Evolutionary conservation across 2,797 vertebrate species (phyloP).

Genomic region (Xenentodon cancila): DNA sequence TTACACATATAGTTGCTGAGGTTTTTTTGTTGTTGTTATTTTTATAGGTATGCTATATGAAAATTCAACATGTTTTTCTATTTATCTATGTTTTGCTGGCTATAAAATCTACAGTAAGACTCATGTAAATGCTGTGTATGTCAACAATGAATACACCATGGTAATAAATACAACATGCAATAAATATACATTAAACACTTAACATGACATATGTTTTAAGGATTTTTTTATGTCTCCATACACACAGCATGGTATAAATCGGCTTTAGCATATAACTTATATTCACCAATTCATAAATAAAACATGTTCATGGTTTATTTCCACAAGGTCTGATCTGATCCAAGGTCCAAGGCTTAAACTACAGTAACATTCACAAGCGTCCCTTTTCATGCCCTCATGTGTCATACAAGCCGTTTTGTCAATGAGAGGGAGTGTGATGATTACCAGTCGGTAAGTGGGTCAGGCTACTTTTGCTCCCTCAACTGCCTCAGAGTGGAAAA

Average conservation of each 20-base stretch:
- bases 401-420: slow-evolving; percentile 36
- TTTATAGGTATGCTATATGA: too few relatives aligned
- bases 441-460: slow-evolving; percentile 74
- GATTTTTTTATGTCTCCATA: background rate
- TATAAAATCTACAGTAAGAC: background rate
- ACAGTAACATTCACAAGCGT: slow-evolving; percentile 16
- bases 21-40: too few relatives aligned
- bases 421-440: slow-evolving; percentile 33
- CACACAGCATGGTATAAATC: background rate
- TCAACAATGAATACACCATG: too few relatives aligned
- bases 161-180: too few relatives aligned
- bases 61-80: background rate
- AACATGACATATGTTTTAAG: background rate
- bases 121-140: too few relatives aligned
- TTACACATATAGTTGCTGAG: too few relatives aligned
- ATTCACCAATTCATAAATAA: too few relatives aligned
- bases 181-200: too few relatives aligned
- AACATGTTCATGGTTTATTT: too few relatives aligned
- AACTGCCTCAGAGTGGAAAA: slow-evolving; percentile 37
- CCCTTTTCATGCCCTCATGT: slow-evolving; percentile 30
- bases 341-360: too few relatives aligned
- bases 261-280: too few relatives aligned
- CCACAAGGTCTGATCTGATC: too few relatives aligned
- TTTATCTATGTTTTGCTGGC: background rate
- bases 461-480: slow-evolving; percentile 58